Evolutionary conservation across 2,113 vertebrate species (phyloP).

Genomic region (Crocuta crocuta): DNA sequence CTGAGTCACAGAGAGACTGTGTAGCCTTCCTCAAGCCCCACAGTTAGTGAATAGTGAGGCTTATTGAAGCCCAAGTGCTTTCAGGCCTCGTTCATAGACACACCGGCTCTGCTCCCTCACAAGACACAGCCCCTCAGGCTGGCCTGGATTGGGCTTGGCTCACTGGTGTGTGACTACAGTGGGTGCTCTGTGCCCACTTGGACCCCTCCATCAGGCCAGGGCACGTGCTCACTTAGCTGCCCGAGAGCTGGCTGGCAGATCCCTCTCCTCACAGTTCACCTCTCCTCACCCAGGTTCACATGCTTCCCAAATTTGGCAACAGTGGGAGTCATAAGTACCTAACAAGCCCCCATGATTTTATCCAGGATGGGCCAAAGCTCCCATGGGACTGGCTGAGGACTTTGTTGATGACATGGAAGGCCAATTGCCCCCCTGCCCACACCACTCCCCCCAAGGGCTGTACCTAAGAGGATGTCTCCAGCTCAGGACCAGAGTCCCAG

Average conservation of each 20-base stretch:
- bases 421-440: neutral
- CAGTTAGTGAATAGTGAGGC: neutral
- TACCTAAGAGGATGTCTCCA: neutral
- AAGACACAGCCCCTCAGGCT: neutral
- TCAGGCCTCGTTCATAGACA: neutral
- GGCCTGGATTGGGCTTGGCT: neutral
- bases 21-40: neutral
- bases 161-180: neutral
- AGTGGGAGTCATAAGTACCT: neutral
- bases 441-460: fast-evolving
- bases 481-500: neutral
- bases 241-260: too few species aligned
- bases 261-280: neutral
- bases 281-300: neutral
- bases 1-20: neutral
- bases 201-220: neutral
- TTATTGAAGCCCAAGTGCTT: neutral
- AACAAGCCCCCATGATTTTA: neutral
- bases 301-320: too few species aligned
- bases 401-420: neutral
- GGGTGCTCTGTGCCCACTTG: fast-evolving
- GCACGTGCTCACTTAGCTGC: fast-evolving
- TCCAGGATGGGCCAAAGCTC: neutral
- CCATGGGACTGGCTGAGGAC: neutral
- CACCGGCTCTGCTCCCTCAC: neutral